These are phyloP conservation scores for Sebastiscus tertius DNA, from an alignment of 2,797 vertebrate species.

Conservation along the genomic window DNA sequence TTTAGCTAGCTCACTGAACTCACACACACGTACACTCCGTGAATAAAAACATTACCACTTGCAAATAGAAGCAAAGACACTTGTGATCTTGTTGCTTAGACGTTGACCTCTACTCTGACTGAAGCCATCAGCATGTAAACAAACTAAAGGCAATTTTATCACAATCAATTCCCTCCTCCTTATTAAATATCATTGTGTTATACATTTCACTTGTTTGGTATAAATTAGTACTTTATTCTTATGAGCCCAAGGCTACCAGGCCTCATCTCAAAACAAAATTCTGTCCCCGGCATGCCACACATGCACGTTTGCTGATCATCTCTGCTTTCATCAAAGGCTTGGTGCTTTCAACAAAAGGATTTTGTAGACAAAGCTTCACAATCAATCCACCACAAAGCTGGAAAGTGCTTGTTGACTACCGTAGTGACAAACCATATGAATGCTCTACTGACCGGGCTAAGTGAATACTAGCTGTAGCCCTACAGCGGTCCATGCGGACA, in stretches of 20 bases:
- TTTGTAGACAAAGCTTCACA: not conserved
- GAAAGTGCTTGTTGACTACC: not conserved
- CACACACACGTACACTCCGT: not conserved
- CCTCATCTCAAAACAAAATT: not conserved
- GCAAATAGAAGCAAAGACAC: not conserved
- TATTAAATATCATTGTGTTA: not conserved
- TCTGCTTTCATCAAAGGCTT: constrained; percentile 4
- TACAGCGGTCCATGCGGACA: not conserved
- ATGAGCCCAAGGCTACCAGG: not conserved
- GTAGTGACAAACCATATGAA: not conserved
- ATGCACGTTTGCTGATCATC: not conserved
- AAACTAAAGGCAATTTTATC: not conserved
- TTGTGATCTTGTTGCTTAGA: not conserved
- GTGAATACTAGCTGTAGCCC: not conserved
- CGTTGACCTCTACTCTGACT: not conserved
- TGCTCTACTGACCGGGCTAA: not conserved
- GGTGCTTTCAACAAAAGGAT: constrained; percentile 8
- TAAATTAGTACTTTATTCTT: not conserved
- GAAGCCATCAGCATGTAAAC: constrained; percentile 12
- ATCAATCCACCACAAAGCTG: not conserved
- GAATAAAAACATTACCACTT: not conserved
- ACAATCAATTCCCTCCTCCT: not conserved
- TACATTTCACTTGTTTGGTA: not conserved
- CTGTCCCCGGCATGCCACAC: not conserved
- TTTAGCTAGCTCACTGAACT: not conserved